Base-by-base conservation (phyloP, 2,797 vertebrate species). In the Sylvilagus floridanus region DNA sequence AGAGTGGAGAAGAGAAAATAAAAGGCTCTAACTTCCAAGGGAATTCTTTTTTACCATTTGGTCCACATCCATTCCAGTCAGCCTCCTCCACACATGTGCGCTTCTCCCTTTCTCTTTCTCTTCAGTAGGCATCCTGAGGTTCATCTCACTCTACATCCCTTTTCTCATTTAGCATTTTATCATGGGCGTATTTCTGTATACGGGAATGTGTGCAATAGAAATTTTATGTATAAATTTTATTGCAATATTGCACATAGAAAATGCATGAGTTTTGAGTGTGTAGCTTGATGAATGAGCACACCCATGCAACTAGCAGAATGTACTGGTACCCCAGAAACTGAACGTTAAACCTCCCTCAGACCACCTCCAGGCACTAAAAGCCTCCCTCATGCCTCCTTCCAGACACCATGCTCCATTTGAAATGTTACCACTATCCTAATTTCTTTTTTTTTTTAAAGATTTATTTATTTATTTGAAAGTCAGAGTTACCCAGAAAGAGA, bases 1-100 rank as follows among this genome's bases (percentile, higher is more conserved):
- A 91, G 79, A 90, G 30, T 60, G 63, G 35, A 78, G 76, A 90
- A 77, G 47, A 60, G 30, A 73, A 66, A 90, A 84, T 78, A 28
- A 82, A 47, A 83, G 81, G 9, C 4, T 11, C n/a, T 2, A 5
- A 28, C 7, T 24, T 30, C 84, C n/a, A 63, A 77, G 83, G 69
- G 63, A 17, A 73, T 17, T 75, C 37, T 26, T 66, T 54, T 7
- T 11, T 84, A 63, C 16, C 35, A 30, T 52, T 54, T 84, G 35
- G 24, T 57, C 47, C 1, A 5, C 28, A 30, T 84, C 17, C 28
- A 19, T n/a, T 50, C n/a, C 28, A 21, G 26, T 75, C 22, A 50
- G 62, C 19, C 62, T 63, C 65, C 65, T 63, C 4, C 32, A 22
- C 4, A 28, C 10, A 37, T 6, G 2, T 47, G 42, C 42, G 42